These are phyloP conservation scores for Narcine bancroftii DNA, from an alignment of 2,113 vertebrate genomes.

Conservation along the genomic window DNA sequence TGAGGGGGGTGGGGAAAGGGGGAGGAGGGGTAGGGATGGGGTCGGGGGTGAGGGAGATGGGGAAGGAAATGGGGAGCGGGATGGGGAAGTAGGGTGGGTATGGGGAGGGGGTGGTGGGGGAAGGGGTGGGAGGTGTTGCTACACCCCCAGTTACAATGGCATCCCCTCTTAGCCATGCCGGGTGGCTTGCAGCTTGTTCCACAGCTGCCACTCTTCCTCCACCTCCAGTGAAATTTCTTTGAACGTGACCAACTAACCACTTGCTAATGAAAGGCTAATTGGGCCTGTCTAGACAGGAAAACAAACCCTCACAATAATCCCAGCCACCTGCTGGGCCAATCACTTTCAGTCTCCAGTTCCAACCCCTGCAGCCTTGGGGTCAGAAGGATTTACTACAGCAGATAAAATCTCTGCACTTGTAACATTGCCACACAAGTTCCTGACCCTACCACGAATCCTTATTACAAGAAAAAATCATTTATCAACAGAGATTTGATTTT, in stretches of 20 bases:
- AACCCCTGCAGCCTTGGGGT: neutral
- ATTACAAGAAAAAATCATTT: neutral
- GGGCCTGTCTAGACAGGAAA: constrained; percentile 60
- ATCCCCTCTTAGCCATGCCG: constrained; percentile 15
- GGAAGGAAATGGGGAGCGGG: too few species aligned
- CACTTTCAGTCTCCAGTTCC: constrained; percentile 18
- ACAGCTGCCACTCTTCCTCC: neutral
- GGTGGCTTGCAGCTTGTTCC: constrained; percentile 27
- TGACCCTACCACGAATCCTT: neutral
- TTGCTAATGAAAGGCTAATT: constrained; percentile 57
- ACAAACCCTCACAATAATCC: neutral
- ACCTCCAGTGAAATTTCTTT: constrained; percentile 17
- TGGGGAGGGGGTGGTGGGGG: neutral
- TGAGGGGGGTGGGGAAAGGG: constrained; percentile 27
- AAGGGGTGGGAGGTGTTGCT: neutral
- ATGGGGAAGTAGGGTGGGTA: neutral
- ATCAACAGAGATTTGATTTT: neutral
- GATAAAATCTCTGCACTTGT: constrained; percentile 26
- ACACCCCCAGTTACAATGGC: constrained; percentile 9
- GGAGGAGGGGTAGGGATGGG: neutral
- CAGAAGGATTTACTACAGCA: neutral
- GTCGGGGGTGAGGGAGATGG: neutral
- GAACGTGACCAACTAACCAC: constrained; percentile 40
- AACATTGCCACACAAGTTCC: neutral
- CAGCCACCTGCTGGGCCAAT: neutral